Base-by-base conservation (phyloP, 2,888 invertebrate genomes). In the Anorthoa munda region DNA sequence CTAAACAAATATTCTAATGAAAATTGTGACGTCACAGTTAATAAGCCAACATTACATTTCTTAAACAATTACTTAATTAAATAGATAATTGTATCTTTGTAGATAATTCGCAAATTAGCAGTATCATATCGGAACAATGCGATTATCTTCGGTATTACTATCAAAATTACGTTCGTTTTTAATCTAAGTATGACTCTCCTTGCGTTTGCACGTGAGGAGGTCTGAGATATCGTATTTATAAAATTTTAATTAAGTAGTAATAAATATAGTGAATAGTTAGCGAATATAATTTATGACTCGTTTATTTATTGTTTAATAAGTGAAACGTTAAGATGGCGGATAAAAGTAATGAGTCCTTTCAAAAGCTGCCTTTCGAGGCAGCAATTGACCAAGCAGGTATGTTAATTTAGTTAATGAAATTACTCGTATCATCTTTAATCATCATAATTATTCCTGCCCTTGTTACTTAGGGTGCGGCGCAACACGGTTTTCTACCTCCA, bases 381-480 rank as follows among this genome's bases (percentile, higher is more conserved):
- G 93, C 93, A 1, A 79, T 93, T 7, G 81, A 92, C 26, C 87
- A 86, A 86, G 88, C 92, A 69, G 93, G 92, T 93, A 79, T 66
- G 85, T 82, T 17, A 4, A 46, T 15, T 39, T 68, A 63, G 13
- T 46, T 31, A 58, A 58, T 31, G 7, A n/a, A 2, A 18, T 51
- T 18, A n/a, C n/a, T n/a, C n/a, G n/a, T n/a, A 18, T 50, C 2
- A 50, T n/a, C 18, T 4, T 51, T 51, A 18, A 51, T 50, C 50
- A 50, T 50, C 50, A n/a, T 51, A n/a, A n/a, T n/a, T n/a, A 11
- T 51, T n/a, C n/a, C 50, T 51, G 13, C 18, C 11, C 11, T 51
- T 55, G 23, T 15, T 55, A 15, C 23, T 55, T 55, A 0, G 2
- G 15, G 12, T 13, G 31, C 53, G 2, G 9, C 0, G 21, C 13